These are phyloP conservation scores for Myathropa florea DNA, from an alignment of 2,888 invertebrate species.

Conservation along the genomic window DNA sequence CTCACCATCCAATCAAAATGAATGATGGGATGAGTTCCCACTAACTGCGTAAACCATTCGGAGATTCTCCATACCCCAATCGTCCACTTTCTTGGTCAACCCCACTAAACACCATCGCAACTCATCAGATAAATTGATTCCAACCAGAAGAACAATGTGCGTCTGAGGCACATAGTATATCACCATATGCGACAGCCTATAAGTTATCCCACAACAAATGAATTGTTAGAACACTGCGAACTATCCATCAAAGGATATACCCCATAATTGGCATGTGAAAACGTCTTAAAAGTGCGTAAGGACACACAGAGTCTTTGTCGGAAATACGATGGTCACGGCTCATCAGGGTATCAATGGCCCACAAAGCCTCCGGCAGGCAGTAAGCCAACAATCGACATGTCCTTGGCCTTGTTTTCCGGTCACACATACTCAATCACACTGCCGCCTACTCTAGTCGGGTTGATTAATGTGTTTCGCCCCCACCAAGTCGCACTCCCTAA, in stretches of 20 bases:
- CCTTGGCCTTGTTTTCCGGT: constrained; percentile 40
- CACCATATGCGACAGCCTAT: constrained; percentile 17
- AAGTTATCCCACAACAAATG: constrained; percentile 21
- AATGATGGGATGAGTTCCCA: background rate
- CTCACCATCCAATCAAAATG: background rate
- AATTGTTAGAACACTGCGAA: constrained; percentile 28
- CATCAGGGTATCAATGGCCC: constrained; percentile 7
- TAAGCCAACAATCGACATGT: constrained; percentile 4
- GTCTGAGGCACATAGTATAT: constrained; percentile 48
- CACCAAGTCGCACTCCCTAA: constrained; percentile 30
- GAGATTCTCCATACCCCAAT: constrained; percentile 5
- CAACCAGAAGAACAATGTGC: background rate
- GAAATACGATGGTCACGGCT: background rate
- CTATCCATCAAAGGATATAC: constrained; percentile 9
- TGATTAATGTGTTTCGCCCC: constrained; percentile 48
- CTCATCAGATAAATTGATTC: constrained; percentile 35
- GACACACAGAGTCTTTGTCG: background rate
- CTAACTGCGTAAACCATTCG: background rate
- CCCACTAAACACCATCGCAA: constrained; percentile 7
- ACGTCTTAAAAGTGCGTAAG: constrained; percentile 7
- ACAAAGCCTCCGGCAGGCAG: background rate
- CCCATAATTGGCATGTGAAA: constrained; percentile 26
- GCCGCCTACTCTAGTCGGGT: constrained; percentile 27
- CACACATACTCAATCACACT: constrained; percentile 59
- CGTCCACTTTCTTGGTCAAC: background rate